Conservation (phyloP, 2,113 vertebrate species). For the Rhynchomys soricoides region DNA sequence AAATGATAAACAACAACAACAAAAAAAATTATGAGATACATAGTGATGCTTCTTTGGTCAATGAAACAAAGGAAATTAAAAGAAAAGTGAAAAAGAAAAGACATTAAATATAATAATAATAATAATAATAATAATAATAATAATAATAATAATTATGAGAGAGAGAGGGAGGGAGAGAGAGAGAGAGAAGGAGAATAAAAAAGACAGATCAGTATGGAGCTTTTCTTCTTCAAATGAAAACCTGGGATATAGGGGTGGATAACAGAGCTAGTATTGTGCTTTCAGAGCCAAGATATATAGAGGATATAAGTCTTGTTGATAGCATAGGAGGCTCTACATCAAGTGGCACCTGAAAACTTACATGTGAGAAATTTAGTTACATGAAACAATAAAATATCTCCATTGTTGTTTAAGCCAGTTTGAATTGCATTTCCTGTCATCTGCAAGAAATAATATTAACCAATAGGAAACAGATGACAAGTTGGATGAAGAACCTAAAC, state of each 20-base stretch:
- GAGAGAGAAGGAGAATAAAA: neutral
- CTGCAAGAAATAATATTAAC: conserved; percentile 77
- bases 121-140: neutral
- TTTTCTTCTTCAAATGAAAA: neutral
- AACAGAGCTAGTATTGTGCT: conserved; percentile 29
- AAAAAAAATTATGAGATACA: neutral
- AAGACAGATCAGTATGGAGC: fast-evolving
- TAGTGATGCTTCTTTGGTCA: neutral
- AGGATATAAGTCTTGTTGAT: conserved; percentile 65
- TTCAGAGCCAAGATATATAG: conserved; percentile 51
- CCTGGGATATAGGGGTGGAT: neutral
- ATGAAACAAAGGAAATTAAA: neutral
- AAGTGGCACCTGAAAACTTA: conserved; percentile 72
- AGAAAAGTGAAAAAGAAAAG: no score
- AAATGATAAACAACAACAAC: neutral
- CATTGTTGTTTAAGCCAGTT: conserved; percentile 73
- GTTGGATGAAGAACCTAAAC: conserved; percentile 48
- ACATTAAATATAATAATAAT: neutral
- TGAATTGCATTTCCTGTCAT: conserved; percentile 78
- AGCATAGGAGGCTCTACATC: conserved; percentile 31
- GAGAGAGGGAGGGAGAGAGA: neutral
- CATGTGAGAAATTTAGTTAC: conserved; percentile 65
- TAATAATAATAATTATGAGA: neutral
- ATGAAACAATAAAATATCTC: conserved; percentile 64
- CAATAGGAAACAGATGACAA: conserved; percentile 79